These are phyloP conservation scores for Ormia ochracea DNA, from an alignment of 2,888 invertebrate species.

Conservation along the genomic window DNA sequence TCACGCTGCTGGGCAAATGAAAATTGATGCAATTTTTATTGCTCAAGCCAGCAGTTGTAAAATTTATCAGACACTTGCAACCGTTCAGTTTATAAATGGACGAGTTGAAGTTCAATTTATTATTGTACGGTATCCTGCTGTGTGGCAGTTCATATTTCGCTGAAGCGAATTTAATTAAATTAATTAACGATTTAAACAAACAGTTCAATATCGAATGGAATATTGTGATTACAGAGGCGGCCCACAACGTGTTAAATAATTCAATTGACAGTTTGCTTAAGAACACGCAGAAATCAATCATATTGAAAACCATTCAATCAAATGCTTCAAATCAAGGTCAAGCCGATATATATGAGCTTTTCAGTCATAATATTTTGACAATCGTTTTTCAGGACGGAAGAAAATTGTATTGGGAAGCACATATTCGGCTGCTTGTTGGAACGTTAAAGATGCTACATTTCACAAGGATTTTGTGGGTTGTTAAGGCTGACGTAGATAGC, in stretches of 20 bases:
- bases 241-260: not conserved
- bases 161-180: conserved; percentile 4
- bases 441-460: conserved; percentile 5
- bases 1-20: not conserved
- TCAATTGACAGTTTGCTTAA: not conserved
- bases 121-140: not conserved
- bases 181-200: conserved; percentile 14
- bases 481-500: not conserved
- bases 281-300: not conserved
- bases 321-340: not conserved
- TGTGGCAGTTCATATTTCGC: not conserved
- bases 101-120: not conserved
- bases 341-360: not conserved
- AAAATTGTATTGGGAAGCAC: not conserved
- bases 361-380: not conserved
- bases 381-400: not conserved
- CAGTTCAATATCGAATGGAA: conserved; percentile 5
- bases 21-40: not conserved
- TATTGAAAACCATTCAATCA: not conserved
- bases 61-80: not conserved
- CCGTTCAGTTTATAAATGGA: not conserved
- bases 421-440: not conserved
- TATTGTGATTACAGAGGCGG: not conserved
- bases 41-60: not conserved
- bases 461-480: conserved; percentile 6